Conservation (phyloP, 2,113 vertebrate genomes). For the Cinclus cinclus region DNA sequence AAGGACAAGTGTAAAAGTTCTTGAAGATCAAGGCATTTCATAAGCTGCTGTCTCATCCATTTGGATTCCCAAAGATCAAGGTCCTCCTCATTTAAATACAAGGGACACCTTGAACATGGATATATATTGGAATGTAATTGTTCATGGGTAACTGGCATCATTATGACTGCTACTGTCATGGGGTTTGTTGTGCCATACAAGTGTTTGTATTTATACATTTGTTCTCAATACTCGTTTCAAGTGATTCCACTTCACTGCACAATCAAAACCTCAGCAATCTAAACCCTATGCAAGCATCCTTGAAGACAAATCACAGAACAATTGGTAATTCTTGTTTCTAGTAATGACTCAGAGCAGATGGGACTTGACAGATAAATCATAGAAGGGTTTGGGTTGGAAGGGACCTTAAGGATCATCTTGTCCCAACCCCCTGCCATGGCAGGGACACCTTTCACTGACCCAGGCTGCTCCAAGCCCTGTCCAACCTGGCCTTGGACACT, state of each 20-base stretch:
- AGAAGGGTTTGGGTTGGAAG: neutral
- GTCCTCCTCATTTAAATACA: neutral
- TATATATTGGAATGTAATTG: neutral
- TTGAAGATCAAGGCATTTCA: neutral
- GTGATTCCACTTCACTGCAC: neutral
- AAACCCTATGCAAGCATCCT: neutral
- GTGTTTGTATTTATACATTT: neutral
- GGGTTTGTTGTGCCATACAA: neutral
- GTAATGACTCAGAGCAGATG: neutral
- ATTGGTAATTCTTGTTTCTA: neutral
- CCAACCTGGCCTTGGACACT: neutral
- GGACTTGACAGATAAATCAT: neutral
- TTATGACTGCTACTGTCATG: neutral
- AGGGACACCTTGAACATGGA: neutral
- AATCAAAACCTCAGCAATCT: neutral
- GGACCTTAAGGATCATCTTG: accelerated
- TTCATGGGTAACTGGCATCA: neutral
- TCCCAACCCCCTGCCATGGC: neutral
- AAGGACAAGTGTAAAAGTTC: neutral
- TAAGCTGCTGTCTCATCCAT: neutral
- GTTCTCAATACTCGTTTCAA: neutral
- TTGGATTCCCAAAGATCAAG: neutral
- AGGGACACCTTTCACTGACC: neutral
- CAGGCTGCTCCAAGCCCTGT: neutral
- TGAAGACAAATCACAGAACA: neutral